These are phyloP conservation scores for Gerris lacustris DNA, from an alignment of 2,888 invertebrate genomes.

Conservation along the genomic window DNA sequence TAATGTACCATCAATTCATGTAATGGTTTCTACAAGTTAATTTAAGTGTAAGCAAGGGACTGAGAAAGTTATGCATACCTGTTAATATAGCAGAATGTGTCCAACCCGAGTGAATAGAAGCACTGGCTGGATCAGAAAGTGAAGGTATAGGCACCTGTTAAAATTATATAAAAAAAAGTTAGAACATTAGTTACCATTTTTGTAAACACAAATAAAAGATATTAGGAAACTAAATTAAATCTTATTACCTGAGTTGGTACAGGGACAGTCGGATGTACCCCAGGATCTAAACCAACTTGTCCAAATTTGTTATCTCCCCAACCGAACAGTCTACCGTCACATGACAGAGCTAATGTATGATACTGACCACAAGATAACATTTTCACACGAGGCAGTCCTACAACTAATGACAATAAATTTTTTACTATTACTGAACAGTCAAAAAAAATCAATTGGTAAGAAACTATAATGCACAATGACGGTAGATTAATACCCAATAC, in stretches of 20 bases:
- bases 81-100: slow-evolving; percentile 53
- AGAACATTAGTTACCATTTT: not conserved
- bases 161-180: not conserved
- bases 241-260: slow-evolving; percentile 10
- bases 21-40: too few relatives aligned
- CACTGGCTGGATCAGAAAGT: slow-evolving; percentile 4
- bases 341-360: slow-evolving; percentile 52
- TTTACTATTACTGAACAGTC: not conserved
- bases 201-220: not conserved
- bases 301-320: slow-evolving; percentile 80
- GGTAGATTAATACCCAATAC: too few relatives aligned
- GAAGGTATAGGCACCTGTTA: slow-evolving; percentile 7
- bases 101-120: slow-evolving; percentile 55
- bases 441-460: too few relatives aligned
- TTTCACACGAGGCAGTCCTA: slow-evolving; percentile 45
- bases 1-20: too few relatives aligned
- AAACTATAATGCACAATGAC: too few relatives aligned
- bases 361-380: slow-evolving; percentile 68
- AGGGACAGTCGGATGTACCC: slow-evolving; percentile 23
- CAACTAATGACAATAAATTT: slow-evolving; percentile 36
- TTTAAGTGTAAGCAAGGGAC: too few relatives aligned
- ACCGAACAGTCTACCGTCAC: slow-evolving; percentile 49
- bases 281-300: slow-evolving; percentile 52
- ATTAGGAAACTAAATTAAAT: not conserved
- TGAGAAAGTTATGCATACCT: slow-evolving; percentile 22